Base-by-base conservation (phyloP, 37 sponge, comb jelly and placozoan genomes). In the Aplysina aerophoba region DNA sequence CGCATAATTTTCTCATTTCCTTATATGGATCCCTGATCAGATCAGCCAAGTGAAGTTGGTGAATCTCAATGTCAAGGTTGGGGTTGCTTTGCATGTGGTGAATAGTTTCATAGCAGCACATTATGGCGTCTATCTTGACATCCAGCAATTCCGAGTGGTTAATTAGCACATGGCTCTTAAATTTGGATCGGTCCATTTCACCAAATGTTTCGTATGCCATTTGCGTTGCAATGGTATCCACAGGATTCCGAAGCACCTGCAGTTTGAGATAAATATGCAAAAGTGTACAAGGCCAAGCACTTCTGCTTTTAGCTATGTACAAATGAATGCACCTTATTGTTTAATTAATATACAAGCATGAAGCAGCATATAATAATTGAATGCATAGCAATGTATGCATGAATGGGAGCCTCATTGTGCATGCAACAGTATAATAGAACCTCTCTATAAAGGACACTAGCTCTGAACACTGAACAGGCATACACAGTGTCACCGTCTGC, bases 141-240 rank as follows among this genome's bases (percentile, higher is more conserved):
- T 73, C 74, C 20, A 73, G 6, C 40, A 73, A 41, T 30, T 73
- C 74, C 21, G 74, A 73, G 20, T 73, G 31, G 74, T 73, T 31
- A 37, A 73, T 31, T 31, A 13, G 74, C 12, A 37, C 74, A 30
- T 41, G 40, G 6, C 37, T 19, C 5, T 73, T 37, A 30, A 37
- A 37, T 30, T 38, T 11, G n/a, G n/a, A n/a, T 31, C 37, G 21
- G 21, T 73, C 37, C 37, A 37, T 15, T 11, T 73, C 21, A 13
- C 37, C 74, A 31, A 41, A 15, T 31, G 40, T 41, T 4, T 41
- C 74, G 14, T 12, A 8, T 22, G 37, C 31, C 37, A 21, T 37
- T 73, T 38, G 31, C 20, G 74, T 73, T 38, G 74, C 74, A 13
- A 73, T 73, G 74, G 31, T 73, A 41, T 73, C 74, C 31, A 34